phyloP scores from a whole-genome alignment of 2,113 vertebrate species.

The Aspidoscelis tigris region DNA sequence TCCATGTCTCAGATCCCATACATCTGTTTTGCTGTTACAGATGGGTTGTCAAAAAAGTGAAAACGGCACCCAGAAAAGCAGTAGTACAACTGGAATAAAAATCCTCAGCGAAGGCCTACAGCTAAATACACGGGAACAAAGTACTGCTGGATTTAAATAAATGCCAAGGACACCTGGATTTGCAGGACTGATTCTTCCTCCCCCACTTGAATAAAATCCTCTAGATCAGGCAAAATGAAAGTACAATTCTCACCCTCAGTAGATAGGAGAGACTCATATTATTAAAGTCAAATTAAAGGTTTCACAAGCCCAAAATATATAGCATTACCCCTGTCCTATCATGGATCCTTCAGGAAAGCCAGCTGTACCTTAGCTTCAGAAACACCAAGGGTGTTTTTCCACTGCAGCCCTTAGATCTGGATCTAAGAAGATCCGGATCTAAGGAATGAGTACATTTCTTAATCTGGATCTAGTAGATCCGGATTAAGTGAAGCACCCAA shows the following conservation, averaged over 20 bases:
- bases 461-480: no score
- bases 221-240: slow-evolving; percentile 28
- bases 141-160: neutral
- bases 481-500: no score
- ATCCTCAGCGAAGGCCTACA: neutral
- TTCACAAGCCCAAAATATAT: neutral
- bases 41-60: neutral
- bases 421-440: slow-evolving; percentile 42
- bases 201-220: slow-evolving; percentile 28
- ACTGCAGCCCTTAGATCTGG: fast-evolving
- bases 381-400: no score
- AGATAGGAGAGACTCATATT: slow-evolving; percentile 30
- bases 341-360: no score
- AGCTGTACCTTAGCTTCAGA: no score
- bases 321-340: slow-evolving; percentile 7
- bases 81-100: neutral
- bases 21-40: neutral
- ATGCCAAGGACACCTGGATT: neutral
- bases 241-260: neutral
- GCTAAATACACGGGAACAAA: neutral
- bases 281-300: neutral
- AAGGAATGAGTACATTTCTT: no score
- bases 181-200: neutral
- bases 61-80: slow-evolving; percentile 5
- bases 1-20: neutral